Evolutionary conservation across 2,113 vertebrate genomes (phyloP), one percentile per base, ranked within the genome.

Genomic region (Hippocampus barbouri): DNA sequence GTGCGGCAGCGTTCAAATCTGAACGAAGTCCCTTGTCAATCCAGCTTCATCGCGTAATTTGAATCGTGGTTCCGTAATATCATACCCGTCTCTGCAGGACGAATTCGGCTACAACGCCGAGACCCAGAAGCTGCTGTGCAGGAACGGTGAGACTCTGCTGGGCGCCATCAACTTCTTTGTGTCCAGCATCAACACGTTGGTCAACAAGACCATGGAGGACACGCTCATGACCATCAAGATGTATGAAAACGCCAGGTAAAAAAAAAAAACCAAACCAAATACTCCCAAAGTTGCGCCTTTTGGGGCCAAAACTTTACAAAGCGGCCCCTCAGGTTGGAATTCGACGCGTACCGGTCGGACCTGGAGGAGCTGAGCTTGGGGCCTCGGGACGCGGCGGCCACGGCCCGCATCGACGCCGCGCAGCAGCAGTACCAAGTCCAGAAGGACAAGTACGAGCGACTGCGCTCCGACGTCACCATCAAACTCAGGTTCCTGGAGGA

Each of bases 141-240:
- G 95, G 91, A 99, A 99, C 0, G 97, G 97, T 2, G 97, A 99
- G 87, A 98, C 96, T 0, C 92, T 99, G 1, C 92, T 99, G 16
- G 97, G 97, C 0, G 97, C 97, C 2, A 90, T 99, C 79, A 99
- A 99, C 88, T 99, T 98, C 90, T 99, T 99, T 53, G 96, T 99
- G 72, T 97, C 95, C 85, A 97, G 96, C 90, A 97, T 98, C 90
- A 98, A 99, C 90, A 99, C 97, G 0, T 86, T 99, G 79, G 95
- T 98, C 71, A 98, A 97, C 87, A 99, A 98, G 77, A 99, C 97
- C 67, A 99, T 99, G 97, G 97, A 97, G 83, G 97, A 99, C 89
- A 98, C 96, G 0, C 92, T 99, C 3, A 94, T 96, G 95, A 99
- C 97, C 0, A 94, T 98, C 80, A 98, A 96, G 91, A 93, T 95